Conservation (phyloP, 2,113 vertebrate species). For the Cyphotilapia sp. region DNA sequence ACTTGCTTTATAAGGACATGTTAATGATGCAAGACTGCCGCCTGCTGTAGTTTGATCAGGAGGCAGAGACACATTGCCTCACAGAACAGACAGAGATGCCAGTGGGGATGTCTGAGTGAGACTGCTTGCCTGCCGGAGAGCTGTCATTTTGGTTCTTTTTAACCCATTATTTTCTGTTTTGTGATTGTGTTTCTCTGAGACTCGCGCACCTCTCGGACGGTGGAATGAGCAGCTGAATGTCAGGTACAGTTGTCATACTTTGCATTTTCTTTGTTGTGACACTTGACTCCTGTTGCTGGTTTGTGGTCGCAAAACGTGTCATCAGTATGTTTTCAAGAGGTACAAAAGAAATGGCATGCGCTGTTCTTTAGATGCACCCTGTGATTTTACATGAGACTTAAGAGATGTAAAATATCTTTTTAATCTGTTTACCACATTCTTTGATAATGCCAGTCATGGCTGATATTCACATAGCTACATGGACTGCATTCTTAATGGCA, state of each 20-base stretch:
- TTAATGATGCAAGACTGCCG: constrained; percentile 42
- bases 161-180: neutral
- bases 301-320: neutral
- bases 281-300: neutral
- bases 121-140: neutral
- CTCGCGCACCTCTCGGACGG: constrained; percentile 39
- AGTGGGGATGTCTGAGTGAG: constrained; percentile 32
- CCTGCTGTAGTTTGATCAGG: constrained; percentile 17
- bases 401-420: neutral
- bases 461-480: neutral
- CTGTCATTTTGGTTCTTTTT: constrained; percentile 25
- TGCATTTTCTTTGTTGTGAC: neutral
- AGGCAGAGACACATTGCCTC: constrained; percentile 11
- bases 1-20: constrained; percentile 37
- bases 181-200: neutral
- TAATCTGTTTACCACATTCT: neutral
- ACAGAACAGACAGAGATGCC: neutral
- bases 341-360: neutral
- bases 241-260: constrained; percentile 61
- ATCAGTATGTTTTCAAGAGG: neutral
- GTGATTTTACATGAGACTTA: neutral
- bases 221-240: constrained; percentile 47
- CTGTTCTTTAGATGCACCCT: neutral
- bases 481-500: constrained; percentile 12
- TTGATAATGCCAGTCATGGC: neutral